These are phyloP conservation scores for Hypercompe scribonia DNA, from an alignment of 2,888 invertebrate genomes.

Conservation along the genomic window DNA sequence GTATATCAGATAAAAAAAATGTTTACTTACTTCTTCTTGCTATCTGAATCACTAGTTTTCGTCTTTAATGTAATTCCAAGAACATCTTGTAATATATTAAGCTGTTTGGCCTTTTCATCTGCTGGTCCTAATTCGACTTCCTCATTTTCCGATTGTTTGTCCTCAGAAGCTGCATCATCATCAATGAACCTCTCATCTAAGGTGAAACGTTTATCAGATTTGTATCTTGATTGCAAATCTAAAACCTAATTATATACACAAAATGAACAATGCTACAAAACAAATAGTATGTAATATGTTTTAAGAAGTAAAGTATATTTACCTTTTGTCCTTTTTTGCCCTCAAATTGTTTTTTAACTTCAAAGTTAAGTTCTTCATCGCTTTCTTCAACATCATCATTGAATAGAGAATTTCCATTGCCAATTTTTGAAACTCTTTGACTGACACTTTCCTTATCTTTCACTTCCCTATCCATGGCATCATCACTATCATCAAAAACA, in stretches of 20 bases:
- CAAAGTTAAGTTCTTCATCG: constrained; percentile 85
- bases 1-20: neutral
- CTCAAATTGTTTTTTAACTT: constrained; percentile 89
- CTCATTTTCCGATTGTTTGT: constrained; percentile 59
- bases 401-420: constrained; percentile 72
- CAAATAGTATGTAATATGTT: neutral
- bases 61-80: constrained; percentile 80
- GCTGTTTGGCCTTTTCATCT: constrained; percentile 84
- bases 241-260: constrained; percentile 81
- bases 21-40: constrained; percentile 69
- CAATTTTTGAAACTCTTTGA: constrained; percentile 30
- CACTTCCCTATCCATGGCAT: constrained; percentile 50
- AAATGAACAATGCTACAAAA: constrained; percentile 27
- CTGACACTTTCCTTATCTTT: constrained; percentile 31
- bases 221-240: constrained; percentile 90
- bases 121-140: constrained; percentile 47
- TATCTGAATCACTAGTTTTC: constrained; percentile 48
- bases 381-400: constrained; percentile 83
- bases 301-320: constrained; percentile 17
- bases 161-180: constrained; percentile 65
- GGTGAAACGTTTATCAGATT: constrained; percentile 92
- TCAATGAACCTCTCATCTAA: constrained; percentile 91
- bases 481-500: constrained; percentile 85
- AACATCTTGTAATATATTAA: constrained; percentile 85
- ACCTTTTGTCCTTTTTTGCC: constrained; percentile 89